A percentile compares a stretch with the other conserved stretches of the same genome.
Conservation (phyloP, 2,113 vertebrate genomes). For the Mesitornis unicolor region DNA sequence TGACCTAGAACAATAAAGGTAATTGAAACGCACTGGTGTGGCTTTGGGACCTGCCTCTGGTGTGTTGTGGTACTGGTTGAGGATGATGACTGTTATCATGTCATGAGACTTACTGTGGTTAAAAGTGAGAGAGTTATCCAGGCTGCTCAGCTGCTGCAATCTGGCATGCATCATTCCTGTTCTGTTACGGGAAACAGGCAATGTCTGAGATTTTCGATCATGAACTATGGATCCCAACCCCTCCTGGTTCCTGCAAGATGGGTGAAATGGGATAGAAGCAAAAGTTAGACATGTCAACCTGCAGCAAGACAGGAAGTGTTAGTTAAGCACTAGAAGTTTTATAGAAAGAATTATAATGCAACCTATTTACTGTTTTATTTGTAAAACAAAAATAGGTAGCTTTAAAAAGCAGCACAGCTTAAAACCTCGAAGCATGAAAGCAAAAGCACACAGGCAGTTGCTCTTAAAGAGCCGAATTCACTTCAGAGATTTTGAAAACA, state of each 20-base stretch:
- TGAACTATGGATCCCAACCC: constrained; percentile 95
- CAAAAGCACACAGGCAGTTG: constrained; percentile 29
- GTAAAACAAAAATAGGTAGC: constrained; percentile 48
- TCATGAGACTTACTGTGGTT: constrained; percentile 96
- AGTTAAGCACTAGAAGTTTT: constrained; percentile 72
- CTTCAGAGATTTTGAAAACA: neutral
- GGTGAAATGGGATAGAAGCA: constrained; percentile 89
- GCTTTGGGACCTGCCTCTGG: constrained; percentile 65
- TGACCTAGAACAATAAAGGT: constrained; percentile 68
- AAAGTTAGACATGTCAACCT: constrained; percentile 82
- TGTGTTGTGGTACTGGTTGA: constrained; percentile 69
- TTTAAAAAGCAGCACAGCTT: neutral
- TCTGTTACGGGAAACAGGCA: constrained; percentile 99
- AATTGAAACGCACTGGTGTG: constrained; percentile 59
- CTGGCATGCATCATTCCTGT: constrained; percentile 98
- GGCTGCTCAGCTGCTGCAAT: constrained; percentile 99
- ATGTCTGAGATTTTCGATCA: constrained; percentile 99
- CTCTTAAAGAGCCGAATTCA: constrained; percentile 8
- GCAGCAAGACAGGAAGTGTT: constrained; percentile 76
- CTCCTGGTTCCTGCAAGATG: constrained; percentile 95
- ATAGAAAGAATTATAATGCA: neutral
- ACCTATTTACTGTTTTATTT: constrained; percentile 12
- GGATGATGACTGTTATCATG: constrained; percentile 64
- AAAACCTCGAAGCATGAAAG: constrained; percentile 41
- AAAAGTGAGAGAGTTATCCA: constrained; percentile 99